phyloP scores from a whole-genome alignment of 2,113 vertebrate genomes.

The Acrocephalus arundinaceus region DNA sequence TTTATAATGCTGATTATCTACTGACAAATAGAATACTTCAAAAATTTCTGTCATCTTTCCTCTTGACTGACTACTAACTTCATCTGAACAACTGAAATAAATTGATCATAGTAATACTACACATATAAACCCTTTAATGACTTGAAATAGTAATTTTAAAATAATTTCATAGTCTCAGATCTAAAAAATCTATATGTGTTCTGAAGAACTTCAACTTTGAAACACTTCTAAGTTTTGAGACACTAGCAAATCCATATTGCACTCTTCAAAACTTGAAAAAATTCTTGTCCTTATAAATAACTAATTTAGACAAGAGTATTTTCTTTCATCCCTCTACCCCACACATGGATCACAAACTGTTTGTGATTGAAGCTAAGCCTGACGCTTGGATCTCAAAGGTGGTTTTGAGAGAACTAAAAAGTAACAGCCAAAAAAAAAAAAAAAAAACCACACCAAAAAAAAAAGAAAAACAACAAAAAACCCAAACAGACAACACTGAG shows the following conservation, averaged over 20 bases:
- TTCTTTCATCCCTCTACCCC: neutral
- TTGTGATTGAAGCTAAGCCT: neutral
- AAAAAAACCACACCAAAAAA: too few relatives aligned
- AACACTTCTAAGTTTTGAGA: neutral
- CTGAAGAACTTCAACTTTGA: neutral
- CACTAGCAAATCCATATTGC: neutral
- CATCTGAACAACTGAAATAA: neutral
- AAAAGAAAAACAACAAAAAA: too few relatives aligned
- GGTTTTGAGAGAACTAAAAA: neutral
- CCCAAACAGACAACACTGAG: neutral
- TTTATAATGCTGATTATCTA: neutral
- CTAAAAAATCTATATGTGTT: neutral
- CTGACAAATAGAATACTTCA: neutral
- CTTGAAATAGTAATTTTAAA: neutral
- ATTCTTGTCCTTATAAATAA: neutral
- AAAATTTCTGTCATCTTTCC: neutral
- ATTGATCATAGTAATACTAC: neutral
- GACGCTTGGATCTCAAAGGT: neutral
- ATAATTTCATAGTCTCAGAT: neutral
- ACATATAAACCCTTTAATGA: neutral
- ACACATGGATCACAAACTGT: neutral
- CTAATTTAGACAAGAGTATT: neutral
- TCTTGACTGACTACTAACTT: neutral
- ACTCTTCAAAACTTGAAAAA: neutral
- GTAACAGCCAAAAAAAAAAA: neutral